These are phyloP conservation scores for Hemicrepidius hirtus DNA, from an alignment of 2,888 invertebrate species.

Conservation along the genomic window DNA sequence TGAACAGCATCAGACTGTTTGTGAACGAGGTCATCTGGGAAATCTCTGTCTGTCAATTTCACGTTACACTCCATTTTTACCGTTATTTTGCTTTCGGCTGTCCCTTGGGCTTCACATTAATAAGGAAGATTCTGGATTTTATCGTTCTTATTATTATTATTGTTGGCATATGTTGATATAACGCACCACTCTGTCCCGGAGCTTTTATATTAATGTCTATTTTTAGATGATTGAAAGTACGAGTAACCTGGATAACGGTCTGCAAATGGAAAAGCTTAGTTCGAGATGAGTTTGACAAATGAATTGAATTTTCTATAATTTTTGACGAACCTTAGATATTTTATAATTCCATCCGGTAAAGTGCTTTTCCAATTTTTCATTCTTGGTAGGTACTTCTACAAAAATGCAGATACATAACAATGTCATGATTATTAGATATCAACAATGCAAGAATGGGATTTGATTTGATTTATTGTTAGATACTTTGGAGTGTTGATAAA, in stretches of 20 bases:
- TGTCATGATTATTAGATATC: no score
- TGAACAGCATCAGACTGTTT: constrained; percentile 41
- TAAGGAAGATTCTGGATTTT: constrained; percentile 8
- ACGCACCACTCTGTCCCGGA: neutral
- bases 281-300: no score
- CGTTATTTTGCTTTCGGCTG: constrained; percentile 25
- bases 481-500: no score
- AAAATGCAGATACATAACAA: no score
- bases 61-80: constrained; percentile 38
- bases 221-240: neutral
- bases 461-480: no score
- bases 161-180: neutral
- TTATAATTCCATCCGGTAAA: no score
- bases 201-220: neutral
- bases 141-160: constrained; percentile 15
- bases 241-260: neutral
- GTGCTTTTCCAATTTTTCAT: no score
- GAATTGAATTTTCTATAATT: no score
- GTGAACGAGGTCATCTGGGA: constrained; percentile 43
- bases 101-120: constrained; percentile 17
- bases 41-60: constrained; percentile 46
- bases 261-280: neutral
- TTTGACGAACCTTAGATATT: no score
- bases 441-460: no score
- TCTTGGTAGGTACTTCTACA: no score